Conservation (phyloP, 2,797 vertebrate species). For the Paramormyrops hopkinsi region DNA sequence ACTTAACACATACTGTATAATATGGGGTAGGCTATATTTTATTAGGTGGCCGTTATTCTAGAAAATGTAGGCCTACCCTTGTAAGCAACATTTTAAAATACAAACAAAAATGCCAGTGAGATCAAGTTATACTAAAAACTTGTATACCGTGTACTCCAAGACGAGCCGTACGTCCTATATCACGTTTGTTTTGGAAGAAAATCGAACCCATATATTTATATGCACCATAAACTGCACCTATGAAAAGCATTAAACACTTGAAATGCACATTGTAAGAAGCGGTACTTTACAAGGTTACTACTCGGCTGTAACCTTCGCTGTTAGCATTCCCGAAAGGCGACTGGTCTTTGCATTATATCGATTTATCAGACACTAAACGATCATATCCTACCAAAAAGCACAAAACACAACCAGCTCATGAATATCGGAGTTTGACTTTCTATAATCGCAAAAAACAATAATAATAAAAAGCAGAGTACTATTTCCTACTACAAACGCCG, state of each 20-base stretch:
- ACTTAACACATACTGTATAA: background rate
- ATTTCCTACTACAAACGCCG: background rate
- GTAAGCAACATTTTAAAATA: background rate
- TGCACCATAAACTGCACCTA: background rate
- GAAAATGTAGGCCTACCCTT: background rate
- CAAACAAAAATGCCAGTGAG: background rate
- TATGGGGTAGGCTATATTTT: background rate
- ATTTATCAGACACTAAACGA: background rate
- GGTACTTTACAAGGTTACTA: background rate
- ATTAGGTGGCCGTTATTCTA: background rate
- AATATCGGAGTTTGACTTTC: background rate
- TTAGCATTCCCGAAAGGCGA: background rate
- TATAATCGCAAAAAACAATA: background rate
- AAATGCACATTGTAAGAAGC: background rate
- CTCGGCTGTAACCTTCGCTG: background rate
- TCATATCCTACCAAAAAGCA: background rate
- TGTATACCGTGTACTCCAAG: background rate
- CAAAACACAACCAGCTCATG: background rate
- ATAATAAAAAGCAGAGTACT: background rate
- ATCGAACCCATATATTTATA: background rate
- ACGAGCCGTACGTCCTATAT: background rate
- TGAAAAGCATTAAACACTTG: background rate
- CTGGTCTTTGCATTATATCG: background rate
- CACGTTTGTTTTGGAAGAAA: background rate
- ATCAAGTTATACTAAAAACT: background rate